Evolutionary conservation across 2,113 vertebrate species (phyloP), one percentile per base, ranked within the genome.

Genomic region (Semnornis frantzii): DNA sequence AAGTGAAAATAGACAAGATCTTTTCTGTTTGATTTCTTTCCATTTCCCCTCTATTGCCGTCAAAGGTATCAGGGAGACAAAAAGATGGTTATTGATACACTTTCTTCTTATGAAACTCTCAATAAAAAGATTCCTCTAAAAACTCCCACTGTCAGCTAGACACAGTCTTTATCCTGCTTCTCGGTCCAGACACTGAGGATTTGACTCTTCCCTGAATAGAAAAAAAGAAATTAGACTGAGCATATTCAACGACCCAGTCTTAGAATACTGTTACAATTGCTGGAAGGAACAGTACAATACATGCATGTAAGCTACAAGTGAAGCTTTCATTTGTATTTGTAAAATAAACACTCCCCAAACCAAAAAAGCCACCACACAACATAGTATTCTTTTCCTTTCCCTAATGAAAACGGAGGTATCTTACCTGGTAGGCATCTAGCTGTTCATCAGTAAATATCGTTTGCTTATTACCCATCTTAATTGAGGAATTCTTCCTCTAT

Each of bases 361-460:
- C 46, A 60, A 37, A 20, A 42, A 7, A 20, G 54, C 27, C 55
- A 57, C 24, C 30, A 55, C 20, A 52, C 10, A 46, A 34, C 4
- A 27, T 14, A 48, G 68, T 55, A 33, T 2, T 39, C 18, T 23
- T 30, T 80, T 71, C 39, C 12, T 74, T 54, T 68, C 50, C 46
- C 28, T 21, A 34, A 62, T 3, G 48, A 48, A 59, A 55, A 70
- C 6, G 9, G 39, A 46, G 27, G 4, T 20, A 15, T 28, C 98
- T 98, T 97, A 99, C 99, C 98, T 99, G 98, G 85, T 99, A 99
- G 90, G 99, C 99, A 93, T 99, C 99, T 86, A 99, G 98, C 97
- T 99, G 99, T 97, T 99, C 99, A 96, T 99, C 98, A 78, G 99
- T 99, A 98, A 99, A 99, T 97, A 99, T 99, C 15, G 99, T 99